A percentile compares a stretch with the other conserved stretches of the same genome.
Evolutionary conservation across 2,797 vertebrate genomes (phyloP).

Genomic region (Epinephelus awoara): DNA sequence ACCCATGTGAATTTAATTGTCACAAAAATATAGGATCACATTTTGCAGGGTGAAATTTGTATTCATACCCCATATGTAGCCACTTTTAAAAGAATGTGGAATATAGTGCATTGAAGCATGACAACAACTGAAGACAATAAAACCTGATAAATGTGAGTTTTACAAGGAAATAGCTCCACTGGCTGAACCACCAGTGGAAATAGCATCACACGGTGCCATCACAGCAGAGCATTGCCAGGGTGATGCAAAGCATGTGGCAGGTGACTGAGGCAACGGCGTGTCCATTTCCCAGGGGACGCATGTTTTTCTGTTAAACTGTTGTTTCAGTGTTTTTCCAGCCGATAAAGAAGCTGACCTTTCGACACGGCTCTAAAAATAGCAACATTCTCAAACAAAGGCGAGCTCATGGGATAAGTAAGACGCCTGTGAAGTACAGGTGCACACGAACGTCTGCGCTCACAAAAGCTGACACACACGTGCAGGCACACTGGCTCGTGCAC

Average conservation of each 20-base stretch:
- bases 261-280: slow-evolving; percentile 52
- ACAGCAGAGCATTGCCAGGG: slow-evolving; percentile 22
- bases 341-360: slow-evolving; percentile 80
- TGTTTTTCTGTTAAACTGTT: slow-evolving; percentile 53
- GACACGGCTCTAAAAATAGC: slow-evolving; percentile 80
- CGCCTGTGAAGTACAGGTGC: slow-evolving; percentile 31
- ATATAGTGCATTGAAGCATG: neutral
- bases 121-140: neutral
- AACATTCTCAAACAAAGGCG: slow-evolving; percentile 64
- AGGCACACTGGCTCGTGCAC: slow-evolving; percentile 19
- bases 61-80: neutral
- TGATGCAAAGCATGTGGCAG: slow-evolving; percentile 55
- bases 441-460: slow-evolving; percentile 24
- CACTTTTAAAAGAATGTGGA: too few species aligned
- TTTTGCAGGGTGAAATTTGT: neutral
- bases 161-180: neutral
- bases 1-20: slow-evolving; percentile 9
- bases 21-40: neutral
- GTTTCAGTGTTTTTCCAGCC: slow-evolving; percentile 63
- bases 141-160: neutral
- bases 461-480: slow-evolving; percentile 22
- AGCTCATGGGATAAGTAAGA: slow-evolving; percentile 66
- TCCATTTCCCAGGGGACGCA: slow-evolving; percentile 53
- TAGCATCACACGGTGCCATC: slow-evolving; percentile 16
- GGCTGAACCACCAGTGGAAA: slow-evolving; percentile 34